Conservation (phyloP, 2,888 invertebrate species). For the Drosophila birchii region DNA sequence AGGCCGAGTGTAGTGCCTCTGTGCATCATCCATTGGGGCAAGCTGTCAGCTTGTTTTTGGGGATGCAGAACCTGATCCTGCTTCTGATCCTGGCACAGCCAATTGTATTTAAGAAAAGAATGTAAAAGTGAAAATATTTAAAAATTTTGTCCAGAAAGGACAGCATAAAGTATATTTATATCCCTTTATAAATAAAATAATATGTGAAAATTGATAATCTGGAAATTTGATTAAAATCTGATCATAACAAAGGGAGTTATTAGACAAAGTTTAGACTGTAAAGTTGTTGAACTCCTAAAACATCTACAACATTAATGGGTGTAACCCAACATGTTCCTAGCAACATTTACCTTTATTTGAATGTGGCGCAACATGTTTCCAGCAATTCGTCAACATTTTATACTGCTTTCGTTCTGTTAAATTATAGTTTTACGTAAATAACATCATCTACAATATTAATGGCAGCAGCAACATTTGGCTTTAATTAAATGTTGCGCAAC, state of each 20-base stretch:
- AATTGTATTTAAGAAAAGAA: neutral
- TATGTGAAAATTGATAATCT: neutral
- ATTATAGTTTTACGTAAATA: neutral
- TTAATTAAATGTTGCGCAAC: too few species aligned
- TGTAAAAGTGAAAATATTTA: neutral
- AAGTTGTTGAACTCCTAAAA: neutral
- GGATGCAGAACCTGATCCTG: neutral
- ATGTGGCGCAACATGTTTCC: neutral
- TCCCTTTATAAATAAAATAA: neutral
- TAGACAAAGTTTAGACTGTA: neutral
- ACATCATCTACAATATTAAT: too few species aligned
- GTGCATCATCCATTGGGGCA: conserved; percentile 19
- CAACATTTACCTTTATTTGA: neutral
- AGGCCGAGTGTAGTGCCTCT: neutral
- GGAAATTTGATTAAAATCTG: neutral
- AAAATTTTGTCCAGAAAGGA: neutral
- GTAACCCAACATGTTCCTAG: neutral
- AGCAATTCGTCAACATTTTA: neutral
- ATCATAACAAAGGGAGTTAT: neutral
- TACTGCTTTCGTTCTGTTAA: neutral
- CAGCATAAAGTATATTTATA: neutral
- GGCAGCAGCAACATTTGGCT: too few species aligned
- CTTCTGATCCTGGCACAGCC: neutral
- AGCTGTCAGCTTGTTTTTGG: conserved; percentile 26
- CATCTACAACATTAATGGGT: neutral